Conservation (phyloP, 2,888 invertebrate species). For the Lissonota sp. region DNA sequence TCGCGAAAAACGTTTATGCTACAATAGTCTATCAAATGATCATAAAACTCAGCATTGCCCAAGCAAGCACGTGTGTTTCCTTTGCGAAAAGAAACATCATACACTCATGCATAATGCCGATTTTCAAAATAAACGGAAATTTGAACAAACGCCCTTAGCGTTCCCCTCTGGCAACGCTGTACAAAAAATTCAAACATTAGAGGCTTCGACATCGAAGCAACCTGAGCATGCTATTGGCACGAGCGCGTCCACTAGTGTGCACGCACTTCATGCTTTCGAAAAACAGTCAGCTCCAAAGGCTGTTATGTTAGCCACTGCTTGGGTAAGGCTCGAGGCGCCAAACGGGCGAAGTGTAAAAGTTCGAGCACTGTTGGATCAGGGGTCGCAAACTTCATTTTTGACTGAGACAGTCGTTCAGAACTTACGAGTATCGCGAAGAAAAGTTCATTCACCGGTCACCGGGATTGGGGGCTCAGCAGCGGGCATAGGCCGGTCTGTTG, state of each 20-base stretch:
- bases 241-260: neutral
- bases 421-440: neutral
- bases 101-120: conserved; percentile 32
- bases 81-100: conserved; percentile 51
- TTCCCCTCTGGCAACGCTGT: conserved; percentile 10
- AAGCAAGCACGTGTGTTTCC: conserved; percentile 29
- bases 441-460: conserved; percentile 3
- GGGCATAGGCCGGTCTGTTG: conserved; percentile 16
- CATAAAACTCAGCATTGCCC: conserved; percentile 43
- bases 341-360: conserved; percentile 35
- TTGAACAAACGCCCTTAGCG: neutral
- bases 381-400: conserved; percentile 33
- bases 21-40: conserved; percentile 48
- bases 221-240: neutral
- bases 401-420: conserved; percentile 28
- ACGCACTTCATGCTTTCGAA: neutral
- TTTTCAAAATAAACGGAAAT: conserved; percentile 26
- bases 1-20: conserved; percentile 24
- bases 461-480: conserved; percentile 32
- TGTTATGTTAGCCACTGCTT: conserved; percentile 64
- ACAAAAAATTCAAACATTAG: neutral
- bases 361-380: conserved; percentile 44
- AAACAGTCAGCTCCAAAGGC: neutral
- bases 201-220: conserved; percentile 6
- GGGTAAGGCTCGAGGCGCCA: conserved; percentile 61